These are phyloP conservation scores for Euleptes europaea DNA, from an alignment of 2,113 vertebrate species.

Conservation along the genomic window DNA sequence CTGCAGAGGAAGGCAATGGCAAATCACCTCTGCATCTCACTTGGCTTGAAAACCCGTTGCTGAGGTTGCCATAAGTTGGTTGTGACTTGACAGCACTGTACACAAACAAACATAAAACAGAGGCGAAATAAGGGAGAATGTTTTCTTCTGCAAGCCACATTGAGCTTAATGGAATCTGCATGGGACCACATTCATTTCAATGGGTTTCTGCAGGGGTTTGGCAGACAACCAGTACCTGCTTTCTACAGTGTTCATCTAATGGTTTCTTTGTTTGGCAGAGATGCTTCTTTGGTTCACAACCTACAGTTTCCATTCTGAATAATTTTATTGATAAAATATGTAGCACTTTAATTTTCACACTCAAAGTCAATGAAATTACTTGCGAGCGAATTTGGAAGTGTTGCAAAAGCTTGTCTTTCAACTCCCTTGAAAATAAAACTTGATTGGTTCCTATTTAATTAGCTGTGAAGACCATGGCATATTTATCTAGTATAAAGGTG, in stretches of 20 bases:
- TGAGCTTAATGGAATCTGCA: not conserved
- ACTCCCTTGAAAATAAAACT: not conserved
- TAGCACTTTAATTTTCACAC: not conserved
- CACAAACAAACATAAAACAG: not conserved
- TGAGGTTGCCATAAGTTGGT: too few relatives aligned
- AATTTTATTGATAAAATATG: not conserved
- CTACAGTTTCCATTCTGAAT: not conserved
- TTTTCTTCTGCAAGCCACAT: not conserved
- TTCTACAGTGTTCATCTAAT: not conserved
- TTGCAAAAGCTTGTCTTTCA: conserved; percentile 18
- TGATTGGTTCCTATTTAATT: conserved; percentile 22
- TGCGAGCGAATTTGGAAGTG: conserved; percentile 5
- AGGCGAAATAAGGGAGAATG: not conserved
- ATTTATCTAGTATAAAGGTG: conserved; percentile 1
- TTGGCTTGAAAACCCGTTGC: too few relatives aligned
- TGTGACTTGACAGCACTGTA: too few relatives aligned
- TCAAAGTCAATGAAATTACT: conserved; percentile 6
- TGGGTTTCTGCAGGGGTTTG: not conserved
- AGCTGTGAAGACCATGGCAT: not conserved
- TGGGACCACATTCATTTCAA: not conserved
- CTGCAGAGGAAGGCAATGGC: too few relatives aligned
- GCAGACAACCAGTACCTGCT: not conserved
- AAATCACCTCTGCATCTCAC: too few relatives aligned
- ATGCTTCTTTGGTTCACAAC: not conserved
- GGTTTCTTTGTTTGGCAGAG: not conserved